These are phyloP conservation scores for Acanthopleura granulata DNA, from an alignment of 2,888 invertebrate species.

Conservation along the genomic window DNA sequence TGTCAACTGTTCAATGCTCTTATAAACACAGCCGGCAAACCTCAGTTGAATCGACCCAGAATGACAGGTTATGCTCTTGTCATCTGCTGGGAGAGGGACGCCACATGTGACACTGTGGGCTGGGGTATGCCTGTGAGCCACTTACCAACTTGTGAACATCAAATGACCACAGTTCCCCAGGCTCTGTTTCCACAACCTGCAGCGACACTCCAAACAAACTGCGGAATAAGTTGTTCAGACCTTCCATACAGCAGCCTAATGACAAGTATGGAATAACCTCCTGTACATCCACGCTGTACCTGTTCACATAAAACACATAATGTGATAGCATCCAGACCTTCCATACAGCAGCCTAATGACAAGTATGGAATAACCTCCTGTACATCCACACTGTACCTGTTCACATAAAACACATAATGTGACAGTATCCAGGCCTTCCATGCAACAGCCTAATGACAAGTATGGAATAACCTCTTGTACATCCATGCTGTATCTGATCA, in stretches of 20 bases:
- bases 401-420: too few relatives aligned
- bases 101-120: too few relatives aligned
- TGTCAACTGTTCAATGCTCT: too few relatives aligned
- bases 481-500: constrained; percentile 42
- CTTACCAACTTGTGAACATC: constrained; percentile 91
- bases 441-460: constrained; percentile 90
- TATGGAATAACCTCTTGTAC: constrained; percentile 76
- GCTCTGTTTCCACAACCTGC: constrained; percentile 79
- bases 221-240: constrained; percentile 89
- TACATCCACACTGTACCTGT: constrained; percentile 43
- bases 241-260: constrained; percentile 96
- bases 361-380: constrained; percentile 81
- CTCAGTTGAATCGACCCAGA: too few relatives aligned
- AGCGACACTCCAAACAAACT: constrained; percentile 82
- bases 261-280: constrained; percentile 83
- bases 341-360: constrained; percentile 93
- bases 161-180: constrained; percentile 88
- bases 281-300: constrained; percentile 39
- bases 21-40: too few relatives aligned
- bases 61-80: too few relatives aligned
- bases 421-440: constrained; percentile 94
- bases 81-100: too few relatives aligned
- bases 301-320: constrained; percentile 23
- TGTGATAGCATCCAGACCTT: constrained; percentile 83
- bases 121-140: too few relatives aligned